Base-by-base conservation (phyloP, 2,113 vertebrate species). In the Dromaius novaehollandiae region DNA sequence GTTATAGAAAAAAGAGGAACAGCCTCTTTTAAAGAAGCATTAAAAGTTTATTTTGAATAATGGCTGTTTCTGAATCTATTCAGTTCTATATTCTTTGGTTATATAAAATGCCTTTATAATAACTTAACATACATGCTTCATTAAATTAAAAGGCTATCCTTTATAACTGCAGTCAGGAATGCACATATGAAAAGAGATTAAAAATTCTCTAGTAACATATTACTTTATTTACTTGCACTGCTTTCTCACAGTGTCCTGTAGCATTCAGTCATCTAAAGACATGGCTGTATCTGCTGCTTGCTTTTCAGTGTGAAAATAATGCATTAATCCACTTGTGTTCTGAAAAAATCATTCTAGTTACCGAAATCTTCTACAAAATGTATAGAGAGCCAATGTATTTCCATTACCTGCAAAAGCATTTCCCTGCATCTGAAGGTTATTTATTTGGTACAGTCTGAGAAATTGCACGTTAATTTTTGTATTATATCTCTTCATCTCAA, bases 141-240 rank as follows among this genome's bases (percentile, higher is more conserved):
- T 11, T 74, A 32, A 66, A 61, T 77, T 66, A 44, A 77, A 63
- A 12, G 50, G 3, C 3, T 46, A 40, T 42, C 17, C 34, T 71
- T 74, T 73, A 6, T 46, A 6, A 6, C 8, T 38, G 7, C 38
- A 38, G 14, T 53, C 25, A 66, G 11, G 25, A 68, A 84, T 14
- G 8, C 19, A 58, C 2, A 22, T 8, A 8, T 30, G 12, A 58
- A 88, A 64, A 79, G 19, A 71, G 13, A n/a, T 55, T 42, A 55
- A 65, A 64, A 22, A 46, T 50, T n/a, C 21, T 15, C 8, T 75
- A 38, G n/a, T 21, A 66, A 38, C 4, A 34, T 34, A 58, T 53
- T 79, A 40, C 9, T 13, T 74, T 64, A 42, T 68, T 44, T 63
- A 50, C 8, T 73, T 11, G 20, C 0, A 0, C 6, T 79, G 5